phyloP scores from a whole-genome alignment of 2,113 vertebrate species.

The Dicerorhinus sumatrensis region DNA sequence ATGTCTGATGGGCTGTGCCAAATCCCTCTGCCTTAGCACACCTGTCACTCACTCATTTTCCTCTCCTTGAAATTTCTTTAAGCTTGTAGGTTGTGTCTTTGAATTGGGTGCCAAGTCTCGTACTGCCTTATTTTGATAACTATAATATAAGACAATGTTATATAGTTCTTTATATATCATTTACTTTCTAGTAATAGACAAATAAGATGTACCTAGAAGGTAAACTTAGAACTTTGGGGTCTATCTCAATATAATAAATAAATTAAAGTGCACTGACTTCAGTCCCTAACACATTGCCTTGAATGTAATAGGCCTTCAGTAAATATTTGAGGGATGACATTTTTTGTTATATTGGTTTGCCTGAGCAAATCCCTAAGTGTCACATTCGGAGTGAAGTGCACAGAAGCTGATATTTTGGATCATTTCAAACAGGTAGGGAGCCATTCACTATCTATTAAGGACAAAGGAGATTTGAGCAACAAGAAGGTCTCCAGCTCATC shows the following conservation, averaged over 20 bases:
- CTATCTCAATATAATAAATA: neutral
- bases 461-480: neutral
- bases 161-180: neutral
- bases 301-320: neutral
- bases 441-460: neutral
- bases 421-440: neutral
- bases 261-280: neutral
- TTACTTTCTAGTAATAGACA: neutral
- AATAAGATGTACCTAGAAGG: neutral
- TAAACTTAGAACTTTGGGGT: neutral
- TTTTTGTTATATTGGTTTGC: neutral
- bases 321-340: neutral
- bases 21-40: neutral
- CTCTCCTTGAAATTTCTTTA: neutral
- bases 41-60: neutral
- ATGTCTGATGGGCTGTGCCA: neutral
- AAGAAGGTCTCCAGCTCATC: neutral
- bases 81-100: neutral
- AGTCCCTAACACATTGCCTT: neutral
- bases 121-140: neutral
- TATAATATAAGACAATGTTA: neutral
- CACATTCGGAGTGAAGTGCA: neutral
- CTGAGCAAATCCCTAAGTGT: neutral
- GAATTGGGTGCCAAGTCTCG: neutral
- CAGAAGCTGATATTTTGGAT: neutral